Evolutionary conservation across 2,113 vertebrate species (phyloP).

Genomic region (Rynchops niger): DNA sequence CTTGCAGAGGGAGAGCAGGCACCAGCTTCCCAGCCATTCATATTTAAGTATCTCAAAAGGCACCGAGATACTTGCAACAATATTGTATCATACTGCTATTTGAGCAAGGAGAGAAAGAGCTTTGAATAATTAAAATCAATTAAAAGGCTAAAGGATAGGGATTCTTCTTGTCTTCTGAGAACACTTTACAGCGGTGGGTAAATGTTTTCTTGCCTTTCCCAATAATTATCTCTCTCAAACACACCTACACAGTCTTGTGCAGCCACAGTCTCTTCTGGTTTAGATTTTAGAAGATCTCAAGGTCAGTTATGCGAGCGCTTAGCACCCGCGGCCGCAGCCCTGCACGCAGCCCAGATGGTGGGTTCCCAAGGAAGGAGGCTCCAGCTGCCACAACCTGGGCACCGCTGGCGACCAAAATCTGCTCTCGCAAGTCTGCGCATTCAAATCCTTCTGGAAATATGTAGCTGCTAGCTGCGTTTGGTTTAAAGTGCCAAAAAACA

Average conservation of each 20-base stretch:
- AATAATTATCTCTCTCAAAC: slow-evolving; percentile 37
- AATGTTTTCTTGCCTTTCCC: slow-evolving; percentile 58
- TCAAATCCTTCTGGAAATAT: not conserved
- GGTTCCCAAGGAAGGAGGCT: not conserved
- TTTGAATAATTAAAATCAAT: slow-evolving; percentile 74
- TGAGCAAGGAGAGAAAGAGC: slow-evolving; percentile 57
- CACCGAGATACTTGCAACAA: slow-evolving; percentile 27
- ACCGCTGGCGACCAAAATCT: not conserved
- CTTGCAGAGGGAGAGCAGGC: not conserved
- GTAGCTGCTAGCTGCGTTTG: not conserved
- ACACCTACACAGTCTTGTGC: not conserved
- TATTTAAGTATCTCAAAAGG: slow-evolving; percentile 51
- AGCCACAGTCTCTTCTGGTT: not conserved
- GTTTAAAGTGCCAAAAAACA: not conserved
- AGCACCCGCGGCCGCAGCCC: rapidly evolving
- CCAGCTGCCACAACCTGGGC: not conserved
- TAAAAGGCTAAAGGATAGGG: slow-evolving; percentile 60
- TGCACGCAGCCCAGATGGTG: rapidly evolving
- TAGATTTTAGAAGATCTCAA: not conserved
- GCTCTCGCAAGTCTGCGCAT: not conserved
- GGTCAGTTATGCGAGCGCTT: not conserved
- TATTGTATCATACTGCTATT: slow-evolving; percentile 50
- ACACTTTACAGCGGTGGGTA: slow-evolving; percentile 30
- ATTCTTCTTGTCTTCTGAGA: slow-evolving; percentile 61
- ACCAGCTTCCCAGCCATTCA: slow-evolving; percentile 37